These are phyloP conservation scores for Chalcosyrphus nemorum DNA, from an alignment of 2,888 invertebrate genomes.

Conservation along the genomic window DNA sequence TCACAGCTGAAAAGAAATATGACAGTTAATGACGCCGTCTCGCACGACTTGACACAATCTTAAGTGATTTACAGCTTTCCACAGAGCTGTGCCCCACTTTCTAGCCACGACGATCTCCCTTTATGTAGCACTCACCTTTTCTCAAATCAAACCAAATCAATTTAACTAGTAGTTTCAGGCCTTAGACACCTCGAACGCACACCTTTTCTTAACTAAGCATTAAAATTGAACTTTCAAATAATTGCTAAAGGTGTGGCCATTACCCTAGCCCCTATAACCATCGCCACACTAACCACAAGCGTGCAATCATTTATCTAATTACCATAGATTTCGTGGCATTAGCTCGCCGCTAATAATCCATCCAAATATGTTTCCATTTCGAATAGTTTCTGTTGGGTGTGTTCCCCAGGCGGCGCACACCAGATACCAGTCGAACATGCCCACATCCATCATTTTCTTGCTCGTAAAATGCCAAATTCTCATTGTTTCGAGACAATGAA, in stretches of 20 bases:
- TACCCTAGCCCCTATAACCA: constrained; percentile 5
- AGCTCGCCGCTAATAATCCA: constrained; percentile 46
- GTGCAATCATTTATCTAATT: constrained; percentile 63
- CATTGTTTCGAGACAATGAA: constrained; percentile 49
- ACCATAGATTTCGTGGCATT: constrained; percentile 55
- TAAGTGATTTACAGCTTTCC: no score
- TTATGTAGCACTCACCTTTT: not conserved
- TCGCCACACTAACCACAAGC: constrained; percentile 23
- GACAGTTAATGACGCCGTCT: no score
- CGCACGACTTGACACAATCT: no score
- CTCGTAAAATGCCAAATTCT: constrained; percentile 63
- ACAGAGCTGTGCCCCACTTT: not conserved
- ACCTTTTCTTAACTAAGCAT: constrained; percentile 16
- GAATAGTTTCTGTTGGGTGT: constrained; percentile 53
- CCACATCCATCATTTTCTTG: constrained; percentile 51
- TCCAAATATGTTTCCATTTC: constrained; percentile 35
- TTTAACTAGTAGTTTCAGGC: constrained; percentile 30
- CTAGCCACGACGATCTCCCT: not conserved
- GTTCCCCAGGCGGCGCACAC: constrained; percentile 47
- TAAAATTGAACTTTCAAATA: constrained; percentile 57
- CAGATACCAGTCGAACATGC: constrained; percentile 24
- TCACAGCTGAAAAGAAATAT: no score
- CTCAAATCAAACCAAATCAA: constrained; percentile 18
- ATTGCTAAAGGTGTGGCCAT: constrained; percentile 58
- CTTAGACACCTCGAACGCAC: not conserved